Evolutionary conservation across 2,797 vertebrate genomes (phyloP), one percentile per base, ranked within the genome.

Genomic region (Trachurus trachurus): DNA sequence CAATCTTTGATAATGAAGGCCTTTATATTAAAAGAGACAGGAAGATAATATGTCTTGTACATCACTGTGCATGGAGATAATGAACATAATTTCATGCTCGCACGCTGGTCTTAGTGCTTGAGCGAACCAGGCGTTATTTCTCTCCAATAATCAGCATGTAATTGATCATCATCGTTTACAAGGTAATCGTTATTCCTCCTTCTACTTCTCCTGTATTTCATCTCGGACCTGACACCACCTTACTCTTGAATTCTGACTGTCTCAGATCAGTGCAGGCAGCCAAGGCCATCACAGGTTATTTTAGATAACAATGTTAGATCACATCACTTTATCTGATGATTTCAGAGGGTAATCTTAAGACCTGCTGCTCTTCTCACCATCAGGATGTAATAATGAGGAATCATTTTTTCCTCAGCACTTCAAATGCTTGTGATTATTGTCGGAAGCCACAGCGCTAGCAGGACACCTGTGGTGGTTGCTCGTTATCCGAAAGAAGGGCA

Each of bases 31-130:
- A 67, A 54, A 44, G 29, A 67, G 9, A 26, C 40, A 22, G 56
- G 22, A 8, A 49, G 42, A 66, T 40, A 42, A 47, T 16, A 47
- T 42, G 19, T 29, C 21, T 37, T 42, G 11, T 42, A 37, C 21
- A 29, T 63, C 66, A n/a, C 63, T 34, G 15, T 22, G 56, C 34
- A 58, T 67, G 21, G 31, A 72, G 50, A 70, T 70, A 76, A 70
- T 64, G 62, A 81, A 74, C 17, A 56, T 37, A 60, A 59, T 80
- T 76, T 73, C 52, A 59, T 1, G 19, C 22, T 29, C 50, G 2
- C 39, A 52, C 19, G 52, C 49, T 58, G 57, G 63, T 65, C 42
- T 63, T 44, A 50, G 29, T 15, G 1, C 56, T 58, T 61, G 40
- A 54, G 57, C 70, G 57, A 74, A 69, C 21, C 16, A 49, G 34